phyloP scores from a whole-genome alignment of 2,113 vertebrate genomes.

The Dicrurus megarhynchus region DNA sequence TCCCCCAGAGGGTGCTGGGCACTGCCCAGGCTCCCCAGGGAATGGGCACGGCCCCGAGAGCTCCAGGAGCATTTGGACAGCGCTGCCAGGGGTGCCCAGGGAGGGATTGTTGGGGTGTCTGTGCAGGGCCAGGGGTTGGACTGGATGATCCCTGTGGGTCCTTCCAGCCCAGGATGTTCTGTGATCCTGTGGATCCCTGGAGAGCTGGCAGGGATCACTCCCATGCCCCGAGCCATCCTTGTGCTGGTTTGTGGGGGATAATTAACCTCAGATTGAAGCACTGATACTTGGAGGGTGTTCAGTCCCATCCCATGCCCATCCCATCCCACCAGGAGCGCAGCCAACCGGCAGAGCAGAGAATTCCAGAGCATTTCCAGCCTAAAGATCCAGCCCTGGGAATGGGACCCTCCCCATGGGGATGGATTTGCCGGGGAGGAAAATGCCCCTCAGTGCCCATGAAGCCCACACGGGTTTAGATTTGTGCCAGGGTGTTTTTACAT shows the following conservation, averaged over 20 bases:
- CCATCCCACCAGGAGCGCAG: not conserved
- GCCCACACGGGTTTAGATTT: not conserved
- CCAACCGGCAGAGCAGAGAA: not conserved
- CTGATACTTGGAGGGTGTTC: not conserved
- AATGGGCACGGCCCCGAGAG: not conserved
- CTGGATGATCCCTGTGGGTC: not conserved
- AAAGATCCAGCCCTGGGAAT: not conserved
- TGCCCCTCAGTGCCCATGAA: not conserved
- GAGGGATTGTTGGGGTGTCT: not conserved
- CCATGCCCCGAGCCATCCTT: not conserved
- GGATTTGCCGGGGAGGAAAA: not conserved
- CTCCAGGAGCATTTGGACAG: not conserved
- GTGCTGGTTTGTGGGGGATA: not conserved
- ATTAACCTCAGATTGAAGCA: not conserved
- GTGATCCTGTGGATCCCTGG: not conserved
- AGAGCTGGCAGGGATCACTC: not conserved
- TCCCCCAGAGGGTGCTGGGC: not conserved
- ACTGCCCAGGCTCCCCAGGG: not conserved
- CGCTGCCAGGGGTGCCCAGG: not conserved
- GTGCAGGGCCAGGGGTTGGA: not conserved
- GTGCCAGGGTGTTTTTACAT: not conserved
- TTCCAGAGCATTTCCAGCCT: not conserved
- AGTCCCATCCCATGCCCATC: not conserved
- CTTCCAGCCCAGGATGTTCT: not conserved
- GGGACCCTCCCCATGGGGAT: rapidly evolving